Percentiles rank a stretch among this genome's conserved stretches.
Conservation (phyloP, 2,888 invertebrate genomes). For the Archips xylosteana region DNA sequence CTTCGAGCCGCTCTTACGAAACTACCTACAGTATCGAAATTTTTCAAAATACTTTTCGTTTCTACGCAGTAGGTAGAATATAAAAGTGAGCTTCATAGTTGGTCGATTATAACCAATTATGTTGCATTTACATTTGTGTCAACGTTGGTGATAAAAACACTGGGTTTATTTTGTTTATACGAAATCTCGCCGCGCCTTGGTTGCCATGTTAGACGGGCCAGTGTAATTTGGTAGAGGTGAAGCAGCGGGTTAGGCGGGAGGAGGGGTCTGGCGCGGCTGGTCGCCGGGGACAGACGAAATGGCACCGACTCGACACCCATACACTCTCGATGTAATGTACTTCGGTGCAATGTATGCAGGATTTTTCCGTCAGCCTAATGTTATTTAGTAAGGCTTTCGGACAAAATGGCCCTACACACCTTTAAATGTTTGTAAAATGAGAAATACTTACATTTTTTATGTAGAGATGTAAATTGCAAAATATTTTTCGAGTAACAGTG, state of each 20-base stretch:
- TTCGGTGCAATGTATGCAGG: conserved; percentile 6
- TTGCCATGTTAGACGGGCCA: conserved; percentile 40
- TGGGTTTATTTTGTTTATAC: conserved; percentile 57
- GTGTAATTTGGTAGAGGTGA: conserved; percentile 20
- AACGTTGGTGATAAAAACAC: conserved; percentile 50
- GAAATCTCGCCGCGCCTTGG: conserved; percentile 45
- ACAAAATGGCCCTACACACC: not conserved
- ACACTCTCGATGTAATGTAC: conserved; percentile 32
- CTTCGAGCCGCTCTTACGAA: conserved; percentile 5
- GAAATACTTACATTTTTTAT: not conserved
- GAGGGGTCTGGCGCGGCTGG: conserved; percentile 33
- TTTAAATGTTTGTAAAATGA: not conserved
- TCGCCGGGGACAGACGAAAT: conserved; percentile 47
- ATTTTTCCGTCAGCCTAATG: conserved; percentile 38
- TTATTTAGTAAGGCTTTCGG: conserved; percentile 16
- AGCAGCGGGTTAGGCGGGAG: conserved; percentile 31
- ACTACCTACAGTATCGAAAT: not conserved
- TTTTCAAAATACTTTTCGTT: not conserved
- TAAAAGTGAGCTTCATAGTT: conserved; percentile 31
- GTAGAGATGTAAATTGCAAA: not conserved
- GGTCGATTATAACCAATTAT: conserved; percentile 44
- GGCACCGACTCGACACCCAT: conserved; percentile 43
- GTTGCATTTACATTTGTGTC: conserved; percentile 45
- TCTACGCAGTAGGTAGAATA: conserved; percentile 14
- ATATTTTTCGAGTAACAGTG: not conserved